Conservation (phyloP, 2,888 invertebrate genomes). For the Stomorhina lunata region DNA sequence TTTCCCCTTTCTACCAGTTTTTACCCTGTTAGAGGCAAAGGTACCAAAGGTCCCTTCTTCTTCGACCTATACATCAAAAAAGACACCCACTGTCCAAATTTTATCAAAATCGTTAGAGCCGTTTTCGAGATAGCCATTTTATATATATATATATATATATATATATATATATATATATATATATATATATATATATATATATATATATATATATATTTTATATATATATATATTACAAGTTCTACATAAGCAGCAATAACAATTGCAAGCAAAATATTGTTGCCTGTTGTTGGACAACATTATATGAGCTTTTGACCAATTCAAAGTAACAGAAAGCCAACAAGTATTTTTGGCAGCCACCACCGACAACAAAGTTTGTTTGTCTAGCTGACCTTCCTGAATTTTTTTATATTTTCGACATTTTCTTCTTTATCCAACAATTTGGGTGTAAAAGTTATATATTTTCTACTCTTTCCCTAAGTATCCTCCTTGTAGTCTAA, state of each 20-base stretch:
- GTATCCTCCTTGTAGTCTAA: neutral
- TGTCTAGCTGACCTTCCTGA: neutral
- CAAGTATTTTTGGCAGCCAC: neutral
- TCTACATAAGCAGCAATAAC: slow-evolving; percentile 26
- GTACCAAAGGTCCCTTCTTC: too few relatives aligned
- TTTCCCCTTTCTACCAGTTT: too few relatives aligned
- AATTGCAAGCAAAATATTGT: slow-evolving; percentile 32
- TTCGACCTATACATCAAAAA: too few relatives aligned
- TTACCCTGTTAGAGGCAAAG: too few relatives aligned
- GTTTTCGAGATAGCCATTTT: too few relatives aligned
- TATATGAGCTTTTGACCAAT: slow-evolving; percentile 30
- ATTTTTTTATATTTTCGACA: slow-evolving; percentile 5
- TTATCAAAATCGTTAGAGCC: too few relatives aligned
- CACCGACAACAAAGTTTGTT: slow-evolving; percentile 28
- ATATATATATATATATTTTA: too few relatives aligned
- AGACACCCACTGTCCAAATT: too few relatives aligned
- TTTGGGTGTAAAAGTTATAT: neutral
- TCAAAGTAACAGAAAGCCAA: slow-evolving; percentile 6
- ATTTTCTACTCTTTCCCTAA: too few relatives aligned
- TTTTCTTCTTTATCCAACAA: slow-evolving; percentile 24
- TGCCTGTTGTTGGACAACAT: slow-evolving; percentile 64
- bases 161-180: too few relatives aligned
- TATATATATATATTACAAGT: slow-evolving; percentile 41
- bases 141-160: too few relatives aligned
- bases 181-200: too few relatives aligned